Percentiles rank a stretch among this genome's conserved stretches.
These are phyloP conservation scores for Erythrocebus patas DNA, from an alignment of 2,113 vertebrate species.

Conservation along the genomic window DNA sequence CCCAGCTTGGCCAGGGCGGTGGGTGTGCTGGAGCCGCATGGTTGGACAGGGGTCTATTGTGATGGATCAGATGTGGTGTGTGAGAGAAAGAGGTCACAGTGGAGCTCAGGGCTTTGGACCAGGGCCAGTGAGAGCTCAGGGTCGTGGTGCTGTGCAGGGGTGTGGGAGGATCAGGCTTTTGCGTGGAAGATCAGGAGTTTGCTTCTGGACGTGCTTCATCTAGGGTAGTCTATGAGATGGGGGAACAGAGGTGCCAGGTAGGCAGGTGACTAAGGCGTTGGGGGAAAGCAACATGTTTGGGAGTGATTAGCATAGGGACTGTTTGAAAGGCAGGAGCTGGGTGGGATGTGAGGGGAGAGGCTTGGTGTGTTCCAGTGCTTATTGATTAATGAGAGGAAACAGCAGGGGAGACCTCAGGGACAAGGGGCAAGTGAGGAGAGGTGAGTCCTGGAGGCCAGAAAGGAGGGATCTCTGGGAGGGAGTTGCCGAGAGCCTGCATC, in stretches of 20 bases:
- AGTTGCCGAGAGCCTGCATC: no score
- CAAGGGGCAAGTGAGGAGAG: not conserved
- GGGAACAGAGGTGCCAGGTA: not conserved
- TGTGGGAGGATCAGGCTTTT: no score
- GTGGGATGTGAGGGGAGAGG: not conserved
- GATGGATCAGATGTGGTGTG: not conserved
- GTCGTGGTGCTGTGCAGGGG: not conserved
- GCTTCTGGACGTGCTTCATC: no score
- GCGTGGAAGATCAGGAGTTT: not conserved
- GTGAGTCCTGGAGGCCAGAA: not conserved
- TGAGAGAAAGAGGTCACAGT: not conserved
- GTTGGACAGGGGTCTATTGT: not conserved
- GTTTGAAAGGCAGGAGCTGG: not conserved
- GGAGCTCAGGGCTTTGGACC: not conserved
- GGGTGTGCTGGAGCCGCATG: not conserved
- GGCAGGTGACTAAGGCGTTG: no score
- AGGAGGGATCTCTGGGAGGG: no score
- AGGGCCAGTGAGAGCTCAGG: not conserved
- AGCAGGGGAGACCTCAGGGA: not conserved
- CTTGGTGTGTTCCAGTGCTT: not conserved
- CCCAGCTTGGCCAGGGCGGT: accelerated
- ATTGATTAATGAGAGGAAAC: not conserved
- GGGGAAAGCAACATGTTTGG: not conserved
- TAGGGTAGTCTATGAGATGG: not conserved
- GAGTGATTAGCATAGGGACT: no score